These are phyloP conservation scores for Carlito syrichta DNA, from an alignment of 2,113 vertebrate species.

Conservation along the genomic window DNA sequence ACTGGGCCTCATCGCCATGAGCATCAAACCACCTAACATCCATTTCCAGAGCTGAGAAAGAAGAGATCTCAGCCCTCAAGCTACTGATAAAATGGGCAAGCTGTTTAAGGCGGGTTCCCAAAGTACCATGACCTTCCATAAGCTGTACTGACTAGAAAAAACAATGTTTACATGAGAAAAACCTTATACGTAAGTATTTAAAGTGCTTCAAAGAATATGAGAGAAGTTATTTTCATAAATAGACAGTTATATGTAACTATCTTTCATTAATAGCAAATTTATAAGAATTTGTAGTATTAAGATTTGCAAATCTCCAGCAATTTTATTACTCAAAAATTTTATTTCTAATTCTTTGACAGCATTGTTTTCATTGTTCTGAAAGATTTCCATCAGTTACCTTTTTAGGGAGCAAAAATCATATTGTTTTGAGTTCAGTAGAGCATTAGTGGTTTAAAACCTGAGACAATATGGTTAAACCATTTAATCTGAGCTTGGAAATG, in stretches of 20 bases:
- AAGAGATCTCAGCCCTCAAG: background rate
- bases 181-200: background rate
- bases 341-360: background rate
- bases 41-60: background rate
- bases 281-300: background rate
- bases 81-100: background rate
- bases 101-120: background rate
- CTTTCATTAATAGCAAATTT: background rate
- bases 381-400: background rate
- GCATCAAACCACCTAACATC: background rate
- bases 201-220: background rate
- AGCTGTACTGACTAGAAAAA: background rate
- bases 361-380: background rate
- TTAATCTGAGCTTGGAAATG: background rate
- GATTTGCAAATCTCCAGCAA: background rate
- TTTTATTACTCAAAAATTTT: background rate
- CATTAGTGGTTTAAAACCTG: background rate
- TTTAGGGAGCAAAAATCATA: background rate
- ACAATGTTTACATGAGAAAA: background rate
- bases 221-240: background rate
- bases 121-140: background rate
- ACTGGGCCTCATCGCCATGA: background rate
- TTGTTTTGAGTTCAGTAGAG: background rate
- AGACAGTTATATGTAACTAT: background rate
- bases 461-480: background rate